These are phyloP conservation scores for Ptychochromis oligacanthus DNA, from an alignment of 2,113 vertebrate genomes.

Conservation along the genomic window DNA sequence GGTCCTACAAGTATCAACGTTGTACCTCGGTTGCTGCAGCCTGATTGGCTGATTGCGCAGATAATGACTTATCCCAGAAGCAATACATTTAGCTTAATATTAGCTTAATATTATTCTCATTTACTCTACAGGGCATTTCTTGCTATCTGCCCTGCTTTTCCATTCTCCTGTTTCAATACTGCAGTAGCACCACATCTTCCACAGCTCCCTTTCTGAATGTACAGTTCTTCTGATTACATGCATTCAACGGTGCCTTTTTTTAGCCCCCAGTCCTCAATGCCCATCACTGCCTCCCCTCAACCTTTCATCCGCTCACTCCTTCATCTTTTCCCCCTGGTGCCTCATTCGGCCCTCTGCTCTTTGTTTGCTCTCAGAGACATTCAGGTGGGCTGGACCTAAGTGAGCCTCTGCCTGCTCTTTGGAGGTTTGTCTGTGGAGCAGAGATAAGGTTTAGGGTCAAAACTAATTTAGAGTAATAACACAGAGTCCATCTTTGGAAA, in stretches of 20 bases:
- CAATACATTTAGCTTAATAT: neutral
- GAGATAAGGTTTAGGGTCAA: conserved; percentile 26
- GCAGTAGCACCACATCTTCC: neutral
- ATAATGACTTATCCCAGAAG: neutral
- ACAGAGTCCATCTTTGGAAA: neutral
- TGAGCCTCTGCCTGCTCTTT: conserved; percentile 9
- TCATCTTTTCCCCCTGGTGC: neutral
- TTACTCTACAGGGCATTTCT: neutral
- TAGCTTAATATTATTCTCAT: neutral
- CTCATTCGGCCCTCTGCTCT: neutral
- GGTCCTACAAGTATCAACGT: neutral
- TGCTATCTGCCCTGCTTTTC: neutral
- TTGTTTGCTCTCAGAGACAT: conserved; percentile 68
- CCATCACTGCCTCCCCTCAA: neutral
- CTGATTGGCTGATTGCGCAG: neutral
- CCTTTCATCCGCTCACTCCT: neutral
- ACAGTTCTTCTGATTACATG: neutral
- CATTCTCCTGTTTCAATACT: neutral
- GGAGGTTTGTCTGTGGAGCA: conserved; percentile 30
- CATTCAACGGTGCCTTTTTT: neutral
- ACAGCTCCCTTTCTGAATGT: neutral
- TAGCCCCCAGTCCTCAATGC: neutral
- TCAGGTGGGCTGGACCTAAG: conserved; percentile 69
- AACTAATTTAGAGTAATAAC: conserved; percentile 32
- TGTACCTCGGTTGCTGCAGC: neutral